phyloP scores from a whole-genome alignment of 2,888 invertebrate species.

The Zeuzera pyrina region DNA sequence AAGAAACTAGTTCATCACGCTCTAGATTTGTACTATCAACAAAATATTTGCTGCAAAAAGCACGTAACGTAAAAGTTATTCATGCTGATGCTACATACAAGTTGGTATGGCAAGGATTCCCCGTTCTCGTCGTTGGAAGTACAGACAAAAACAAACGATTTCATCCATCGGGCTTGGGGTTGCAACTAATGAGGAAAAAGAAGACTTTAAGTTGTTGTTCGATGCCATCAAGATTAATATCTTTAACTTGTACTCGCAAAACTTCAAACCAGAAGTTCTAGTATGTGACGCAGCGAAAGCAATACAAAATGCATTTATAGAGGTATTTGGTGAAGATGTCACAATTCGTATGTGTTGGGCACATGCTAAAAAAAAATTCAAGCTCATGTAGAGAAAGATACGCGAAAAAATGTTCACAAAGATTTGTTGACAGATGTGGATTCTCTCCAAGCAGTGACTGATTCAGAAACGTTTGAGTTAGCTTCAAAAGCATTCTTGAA shows the following conservation, averaged over 20 bases:
- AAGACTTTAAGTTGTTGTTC: conserved; percentile 18
- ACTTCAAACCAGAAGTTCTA: conserved; percentile 13
- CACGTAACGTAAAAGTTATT: conserved; percentile 7
- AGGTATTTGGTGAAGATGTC: conserved; percentile 16
- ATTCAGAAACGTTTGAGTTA: conserved; percentile 16
- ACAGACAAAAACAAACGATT: conserved; percentile 18
- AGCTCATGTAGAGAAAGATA: conserved; percentile 14
- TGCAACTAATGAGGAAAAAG: conserved; percentile 12
- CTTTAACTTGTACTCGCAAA: conserved; percentile 12
- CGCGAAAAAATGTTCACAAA: conserved; percentile 12
- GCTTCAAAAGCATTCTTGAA: conserved; percentile 19
- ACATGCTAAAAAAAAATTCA: conserved; percentile 20
- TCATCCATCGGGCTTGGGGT: conserved; percentile 17
- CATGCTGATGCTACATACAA: conserved; percentile 22
- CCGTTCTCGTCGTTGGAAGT: conserved; percentile 18
- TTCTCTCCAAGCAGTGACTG: conserved; percentile 15
- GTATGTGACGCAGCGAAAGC: conserved; percentile 17
- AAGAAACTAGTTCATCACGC: conserved; percentile 6
- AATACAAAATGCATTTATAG: conserved; percentile 15
- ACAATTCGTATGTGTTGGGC: conserved; percentile 21
- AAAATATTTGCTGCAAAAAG: conserved; percentile 13
- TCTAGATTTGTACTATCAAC: conserved; percentile 17
- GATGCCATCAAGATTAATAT: conserved; percentile 14
- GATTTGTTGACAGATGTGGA: conserved; percentile 17
- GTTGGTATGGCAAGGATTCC: conserved; percentile 21